Base-by-base conservation (phyloP, 2,797 vertebrate genomes). In the Liparis tanakae region DNA sequence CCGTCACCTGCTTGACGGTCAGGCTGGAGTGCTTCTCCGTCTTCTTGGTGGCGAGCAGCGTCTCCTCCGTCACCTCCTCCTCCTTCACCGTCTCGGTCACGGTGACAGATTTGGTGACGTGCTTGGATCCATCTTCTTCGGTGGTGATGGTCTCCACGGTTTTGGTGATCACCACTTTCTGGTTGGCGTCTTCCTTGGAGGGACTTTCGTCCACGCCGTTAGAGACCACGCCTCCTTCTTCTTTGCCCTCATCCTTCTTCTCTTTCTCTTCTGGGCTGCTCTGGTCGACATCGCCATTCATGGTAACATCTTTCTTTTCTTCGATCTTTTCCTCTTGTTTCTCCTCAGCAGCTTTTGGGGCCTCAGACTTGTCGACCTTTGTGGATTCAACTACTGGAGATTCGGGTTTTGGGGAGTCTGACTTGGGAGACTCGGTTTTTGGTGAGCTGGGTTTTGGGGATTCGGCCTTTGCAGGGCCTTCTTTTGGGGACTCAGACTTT, bases 71-170 rank as follows among this genome's bases (percentile, higher is more conserved):
- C 36, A 91, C 88, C 80, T 99, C 96, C 69, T 97, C 96, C 0
- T 95, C 96, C 48, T 99, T 96, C 60, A 97, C 93, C 17, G 97
- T 98, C 90, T 99, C 96, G 5, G 98, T 99, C 87, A 99, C 97
- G 0, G 97, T 99, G 83, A 99, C 93, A 0, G 97, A 98, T 74
- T 98, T 98, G 0, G 96, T 98, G 93, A 99, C 93, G 0, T 95
- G 97, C 10, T 97, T 95, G 87, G 95, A 96, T 17, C 98, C 95
- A 18, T 97, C 98, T 48, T 95, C 96, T 43, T 95, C 96, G 0
- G 95, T 96, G 3, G 94, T 96, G 88, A 97, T 96, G 14, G 96
- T 99, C 92, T 99, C 98, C 41, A 94, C 93, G 0, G 95, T 98
- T 84, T 98, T 98, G 90, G 97, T 99, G 51, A 98, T 96, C 7